Base-by-base conservation (phyloP, 2,797 vertebrate species). In the Tinamus major region DNA sequence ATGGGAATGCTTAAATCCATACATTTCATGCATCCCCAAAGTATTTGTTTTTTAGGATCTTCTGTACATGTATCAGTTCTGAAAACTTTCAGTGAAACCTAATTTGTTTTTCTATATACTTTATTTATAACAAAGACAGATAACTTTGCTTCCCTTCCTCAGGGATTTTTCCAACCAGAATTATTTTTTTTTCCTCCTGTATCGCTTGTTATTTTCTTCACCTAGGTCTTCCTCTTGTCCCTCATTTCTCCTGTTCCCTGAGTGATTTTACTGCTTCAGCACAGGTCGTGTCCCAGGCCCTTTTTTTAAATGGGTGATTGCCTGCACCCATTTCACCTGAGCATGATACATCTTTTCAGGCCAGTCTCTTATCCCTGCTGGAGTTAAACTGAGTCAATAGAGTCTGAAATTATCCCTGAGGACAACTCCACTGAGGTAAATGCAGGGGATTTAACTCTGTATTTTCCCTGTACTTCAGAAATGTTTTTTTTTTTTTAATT, bases 341-440 rank as follows among this genome's bases (percentile, higher is more conserved):
- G 70, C 82, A 58, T 24, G 59, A 29, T 35, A 51, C 16, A 81
- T 51, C 79, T 39, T 85, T 87, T 67, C 37, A 11, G 1, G 76
- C 42, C 56, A 56, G 21, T 61, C 51, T 79, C 39, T 62, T 67
- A 70, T 58, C 67, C 41, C 82, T 71, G 33, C 33, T 82, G 75
- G 67, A 88, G 59, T 44, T 78, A 77, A 86, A 71, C 11, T 91
- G 85, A 92, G 61, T 79, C 58, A 68, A n/a, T 24, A 44, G 46
- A 72, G 53, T 59, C 53, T 90, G 62, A 93, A 95, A 83, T 79
- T 41, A 92, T 84, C 48, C 33, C 61, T 10, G 18, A 84, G 70
- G 68, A 76, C 33, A 81, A 17, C 19, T 76, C 44, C 18, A n/a
- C 6, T 1, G 23, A 68, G 26, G 51, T 77, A 88, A 87, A 87